Evolutionary conservation across 1,140 invertebrate species (phyloP).

Genomic region (Drosophila repletoides): DNA sequence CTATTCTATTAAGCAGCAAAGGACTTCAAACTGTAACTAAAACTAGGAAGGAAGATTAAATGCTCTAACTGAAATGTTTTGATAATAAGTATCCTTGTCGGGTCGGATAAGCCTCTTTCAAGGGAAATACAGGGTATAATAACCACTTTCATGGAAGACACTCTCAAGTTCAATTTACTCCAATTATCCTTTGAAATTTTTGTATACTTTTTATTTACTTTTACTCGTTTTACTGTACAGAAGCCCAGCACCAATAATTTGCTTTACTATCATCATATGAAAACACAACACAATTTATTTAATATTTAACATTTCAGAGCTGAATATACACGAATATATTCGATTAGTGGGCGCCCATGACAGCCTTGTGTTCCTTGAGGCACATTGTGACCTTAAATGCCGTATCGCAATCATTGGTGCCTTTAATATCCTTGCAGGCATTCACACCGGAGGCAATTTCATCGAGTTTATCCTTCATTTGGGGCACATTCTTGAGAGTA

Average conservation of each 20-base stretch:
- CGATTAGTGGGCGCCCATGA: slow-evolving; percentile 27
- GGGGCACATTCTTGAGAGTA: slow-evolving; percentile 49
- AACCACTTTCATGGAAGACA: too few relatives aligned
- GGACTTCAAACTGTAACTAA: too few relatives aligned
- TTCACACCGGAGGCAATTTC: slow-evolving; percentile 56
- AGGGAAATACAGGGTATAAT: too few relatives aligned
- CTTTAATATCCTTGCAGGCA: slow-evolving; percentile 64
- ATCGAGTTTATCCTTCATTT: slow-evolving; percentile 53
- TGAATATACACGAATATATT: too few relatives aligned
- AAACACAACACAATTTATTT: slow-evolving; percentile 45
- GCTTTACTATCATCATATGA: slow-evolving; percentile 41
- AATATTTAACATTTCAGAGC: slow-evolving; percentile 17
- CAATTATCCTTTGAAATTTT: too few relatives aligned
- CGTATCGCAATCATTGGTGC: slow-evolving; percentile 69
- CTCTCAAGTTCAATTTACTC: too few relatives aligned
- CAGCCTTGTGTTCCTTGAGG: slow-evolving; percentile 65
- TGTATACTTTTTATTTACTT: not conserved
- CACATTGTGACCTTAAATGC: slow-evolving; percentile 70
- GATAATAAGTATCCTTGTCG: too few relatives aligned
- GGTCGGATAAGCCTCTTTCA: too few relatives aligned
- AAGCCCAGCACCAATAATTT: slow-evolving; percentile 24
- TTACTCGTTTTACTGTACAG: not conserved
- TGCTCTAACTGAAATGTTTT: too few relatives aligned
- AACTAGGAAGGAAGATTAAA: too few relatives aligned
- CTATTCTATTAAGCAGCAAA: too few relatives aligned